These are phyloP conservation scores for Leucoraja erinaceus DNA, from an alignment of 2,113 vertebrate genomes.

Conservation along the genomic window DNA sequence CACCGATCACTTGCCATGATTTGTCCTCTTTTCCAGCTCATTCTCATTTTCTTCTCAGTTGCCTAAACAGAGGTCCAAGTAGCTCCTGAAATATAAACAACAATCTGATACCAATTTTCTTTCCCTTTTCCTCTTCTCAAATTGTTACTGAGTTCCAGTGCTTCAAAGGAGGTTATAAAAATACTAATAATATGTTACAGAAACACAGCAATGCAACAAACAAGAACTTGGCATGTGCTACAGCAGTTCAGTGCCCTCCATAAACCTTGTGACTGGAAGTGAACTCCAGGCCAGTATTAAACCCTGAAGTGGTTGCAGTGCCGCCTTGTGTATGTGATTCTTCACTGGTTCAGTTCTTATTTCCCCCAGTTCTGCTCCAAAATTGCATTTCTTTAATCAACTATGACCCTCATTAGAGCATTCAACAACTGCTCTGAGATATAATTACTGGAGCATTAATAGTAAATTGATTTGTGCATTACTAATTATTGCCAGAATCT, in stretches of 20 bases:
- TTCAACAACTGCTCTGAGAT: background rate
- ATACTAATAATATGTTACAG: background rate
- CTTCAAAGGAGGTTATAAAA: background rate
- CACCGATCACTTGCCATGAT: no score
- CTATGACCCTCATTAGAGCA: slow-evolving; percentile 9
- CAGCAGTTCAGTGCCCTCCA: background rate
- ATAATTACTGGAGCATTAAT: background rate
- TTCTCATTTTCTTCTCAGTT: background rate
- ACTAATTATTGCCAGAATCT: slow-evolving; percentile 9
- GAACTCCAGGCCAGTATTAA: background rate
- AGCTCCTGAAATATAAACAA: background rate
- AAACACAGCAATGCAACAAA: background rate
- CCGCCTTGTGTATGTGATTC: background rate
- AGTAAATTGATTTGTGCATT: background rate
- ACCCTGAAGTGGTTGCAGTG: background rate
- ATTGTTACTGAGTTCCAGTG: background rate
- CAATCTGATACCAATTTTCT: background rate
- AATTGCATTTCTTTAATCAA: slow-evolving; percentile 19
- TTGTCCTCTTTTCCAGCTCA: no score
- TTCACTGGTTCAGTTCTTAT: slow-evolving; percentile 11
- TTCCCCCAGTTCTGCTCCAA: background rate
- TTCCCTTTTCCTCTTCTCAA: background rate
- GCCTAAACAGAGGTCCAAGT: background rate
- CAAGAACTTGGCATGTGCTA: background rate
- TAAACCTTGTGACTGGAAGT: background rate